These are phyloP conservation scores for Drosophila infuscata DNA, from an alignment of 2,888 invertebrate genomes.

Conservation along the genomic window DNA sequence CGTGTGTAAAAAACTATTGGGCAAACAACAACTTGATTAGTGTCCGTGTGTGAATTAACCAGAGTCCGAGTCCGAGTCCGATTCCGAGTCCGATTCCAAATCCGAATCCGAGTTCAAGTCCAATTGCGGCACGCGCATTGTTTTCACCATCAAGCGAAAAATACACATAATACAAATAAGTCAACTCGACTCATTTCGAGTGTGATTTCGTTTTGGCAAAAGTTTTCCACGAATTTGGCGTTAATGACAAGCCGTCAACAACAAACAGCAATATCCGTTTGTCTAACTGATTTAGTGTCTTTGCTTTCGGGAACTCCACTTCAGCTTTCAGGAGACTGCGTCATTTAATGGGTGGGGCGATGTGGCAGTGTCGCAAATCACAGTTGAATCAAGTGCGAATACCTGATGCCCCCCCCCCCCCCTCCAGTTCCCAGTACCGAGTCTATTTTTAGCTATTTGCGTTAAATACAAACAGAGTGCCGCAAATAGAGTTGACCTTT, in stretches of 20 bases:
- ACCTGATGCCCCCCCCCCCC: constrained; percentile 16
- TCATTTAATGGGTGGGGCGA: background rate
- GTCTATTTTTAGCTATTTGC: constrained; percentile 44
- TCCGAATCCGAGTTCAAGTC: constrained; percentile 19
- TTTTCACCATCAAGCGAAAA: constrained; percentile 8
- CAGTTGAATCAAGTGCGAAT: constrained; percentile 1
- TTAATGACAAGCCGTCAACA: constrained; percentile 65
- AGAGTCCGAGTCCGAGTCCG: constrained; percentile 9
- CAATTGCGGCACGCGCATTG: constrained; percentile 68
- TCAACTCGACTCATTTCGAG: constrained; percentile 28
- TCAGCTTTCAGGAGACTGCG: constrained; percentile 7
- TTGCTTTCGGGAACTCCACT: constrained; percentile 26
- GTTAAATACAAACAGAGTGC: constrained; percentile 17
- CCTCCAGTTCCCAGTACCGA: too few species aligned
- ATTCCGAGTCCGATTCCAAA: background rate
- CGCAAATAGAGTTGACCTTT: constrained; percentile 49
- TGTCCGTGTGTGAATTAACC: constrained; percentile 62
- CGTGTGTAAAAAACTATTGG: constrained; percentile 70
- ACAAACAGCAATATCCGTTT: constrained; percentile 65
- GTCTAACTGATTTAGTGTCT: constrained; percentile 43
- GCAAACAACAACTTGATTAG: constrained; percentile 77
- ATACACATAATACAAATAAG: constrained; percentile 5
- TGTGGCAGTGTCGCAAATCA: background rate
- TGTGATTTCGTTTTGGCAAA: constrained; percentile 21
- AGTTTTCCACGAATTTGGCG: constrained; percentile 55